A percentile compares a stretch with the other conserved stretches of the same genome.
Evolutionary conservation across 2,888 invertebrate species (phyloP).

Genomic region (Galerucella nymphaeae): DNA sequence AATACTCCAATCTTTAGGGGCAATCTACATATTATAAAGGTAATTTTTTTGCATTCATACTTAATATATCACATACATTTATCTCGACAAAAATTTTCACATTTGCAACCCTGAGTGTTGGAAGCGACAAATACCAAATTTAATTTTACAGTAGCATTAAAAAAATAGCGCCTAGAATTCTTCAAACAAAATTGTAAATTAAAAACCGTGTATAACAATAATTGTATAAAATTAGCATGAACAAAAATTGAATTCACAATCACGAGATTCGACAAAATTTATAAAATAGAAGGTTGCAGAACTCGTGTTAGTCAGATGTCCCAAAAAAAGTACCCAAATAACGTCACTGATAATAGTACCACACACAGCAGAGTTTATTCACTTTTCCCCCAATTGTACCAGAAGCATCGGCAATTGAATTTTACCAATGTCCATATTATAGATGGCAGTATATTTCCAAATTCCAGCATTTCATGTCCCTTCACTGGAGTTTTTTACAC

Average conservation of each 20-base stretch:
- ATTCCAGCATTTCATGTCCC: no score
- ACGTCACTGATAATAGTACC: no score
- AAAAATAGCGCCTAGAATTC: background rate
- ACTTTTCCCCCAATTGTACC: background rate
- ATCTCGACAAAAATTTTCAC: conserved; percentile 38
- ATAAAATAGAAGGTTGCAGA: background rate
- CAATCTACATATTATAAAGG: conserved; percentile 42
- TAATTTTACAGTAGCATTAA: conserved; percentile 39
- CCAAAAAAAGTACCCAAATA: background rate
- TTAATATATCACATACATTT: conserved; percentile 45
- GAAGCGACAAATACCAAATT: conserved; percentile 54
- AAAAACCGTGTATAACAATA: background rate
- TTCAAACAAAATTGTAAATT: background rate
- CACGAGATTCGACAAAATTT: background rate
- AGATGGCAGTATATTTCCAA: no score
- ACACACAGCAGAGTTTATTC: background rate
- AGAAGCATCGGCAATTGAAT: no score
- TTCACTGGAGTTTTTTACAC: no score
- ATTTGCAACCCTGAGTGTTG: conserved; percentile 58
- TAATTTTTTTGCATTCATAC: conserved; percentile 47
- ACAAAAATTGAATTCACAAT: background rate
- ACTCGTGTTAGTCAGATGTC: background rate
- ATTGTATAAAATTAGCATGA: no score
- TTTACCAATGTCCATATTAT: no score
- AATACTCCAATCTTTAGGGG: conserved; percentile 54